Evolutionary conservation across 2,888 invertebrate genomes (phyloP).

Genomic region (Brassicogethes aeneus): DNA sequence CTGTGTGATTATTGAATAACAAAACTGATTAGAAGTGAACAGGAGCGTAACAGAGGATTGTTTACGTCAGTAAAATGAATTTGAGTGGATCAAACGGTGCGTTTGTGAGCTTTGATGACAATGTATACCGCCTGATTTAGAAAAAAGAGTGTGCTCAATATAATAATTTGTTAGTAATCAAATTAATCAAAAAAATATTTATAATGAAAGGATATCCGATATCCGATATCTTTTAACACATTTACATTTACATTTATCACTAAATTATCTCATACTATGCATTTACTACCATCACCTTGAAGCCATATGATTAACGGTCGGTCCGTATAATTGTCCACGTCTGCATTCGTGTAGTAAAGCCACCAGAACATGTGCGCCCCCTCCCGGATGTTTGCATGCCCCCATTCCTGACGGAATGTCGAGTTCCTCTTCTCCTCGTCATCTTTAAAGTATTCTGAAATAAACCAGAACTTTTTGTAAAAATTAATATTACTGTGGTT

Average conservation of each 20-base stretch:
- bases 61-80: neutral
- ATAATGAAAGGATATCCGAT: too few relatives aligned
- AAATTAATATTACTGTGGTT: too few relatives aligned
- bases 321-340: conserved; percentile 49
- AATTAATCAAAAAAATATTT: too few relatives aligned
- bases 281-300: conserved; percentile 54
- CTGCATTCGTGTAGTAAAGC: conserved; percentile 60
- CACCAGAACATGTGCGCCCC: conserved; percentile 56
- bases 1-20: neutral
- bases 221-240: too few relatives aligned
- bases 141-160: too few relatives aligned
- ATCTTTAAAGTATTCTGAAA: too few relatives aligned
- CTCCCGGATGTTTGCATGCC: conserved; percentile 46
- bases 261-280: too few relatives aligned
- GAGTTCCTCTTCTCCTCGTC: neutral
- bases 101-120: too few relatives aligned
- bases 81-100: neutral
- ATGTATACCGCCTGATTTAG: too few relatives aligned
- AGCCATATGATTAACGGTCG: conserved; percentile 80
- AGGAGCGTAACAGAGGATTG: neutral
- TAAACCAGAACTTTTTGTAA: too few relatives aligned
- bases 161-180: too few relatives aligned
- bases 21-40: neutral
- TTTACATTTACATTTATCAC: too few relatives aligned
- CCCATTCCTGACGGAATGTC: conserved; percentile 44